Percentiles rank a stretch among this genome's conserved stretches.
phyloP scores from a whole-genome alignment of 2,113 vertebrate genomes.

The Lates calcarifer region DNA sequence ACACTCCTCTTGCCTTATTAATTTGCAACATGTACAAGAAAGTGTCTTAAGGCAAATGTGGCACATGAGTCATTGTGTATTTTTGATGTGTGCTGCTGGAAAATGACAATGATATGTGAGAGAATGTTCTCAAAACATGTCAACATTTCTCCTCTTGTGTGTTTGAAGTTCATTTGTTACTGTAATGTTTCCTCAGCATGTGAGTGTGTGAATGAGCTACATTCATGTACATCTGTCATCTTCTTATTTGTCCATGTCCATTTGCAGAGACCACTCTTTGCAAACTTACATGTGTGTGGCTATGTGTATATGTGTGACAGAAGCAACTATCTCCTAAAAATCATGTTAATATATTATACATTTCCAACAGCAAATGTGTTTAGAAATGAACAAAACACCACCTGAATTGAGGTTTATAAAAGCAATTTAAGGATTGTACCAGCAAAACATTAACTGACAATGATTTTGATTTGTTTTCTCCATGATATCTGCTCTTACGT shows the following conservation, averaged over 20 bases:
- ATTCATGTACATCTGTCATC: slow-evolving; percentile 1
- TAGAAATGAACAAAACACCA: no score
- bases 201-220: slow-evolving; percentile 16
- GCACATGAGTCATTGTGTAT: slow-evolving; percentile 16
- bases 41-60: slow-evolving; percentile 33
- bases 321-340: not conserved
- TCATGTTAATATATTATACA: not conserved
- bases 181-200: not conserved
- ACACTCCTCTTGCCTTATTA: slow-evolving; percentile 23
- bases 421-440: no score
- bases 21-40: slow-evolving; percentile 57
- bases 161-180: slow-evolving; percentile 27
- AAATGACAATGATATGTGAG: slow-evolving; percentile 1
- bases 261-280: not conserved
- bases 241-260: not conserved
- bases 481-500: not conserved
- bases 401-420: no score
- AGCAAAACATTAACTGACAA: not conserved
- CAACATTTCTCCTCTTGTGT: not conserved
- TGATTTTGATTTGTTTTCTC: not conserved
- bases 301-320: not conserved
- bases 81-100: slow-evolving; percentile 1
- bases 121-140: not conserved
- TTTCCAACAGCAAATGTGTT: not conserved
- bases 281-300: slow-evolving; percentile 10